Evolutionary conservation across 2,888 invertebrate genomes (phyloP).

Genomic region (Hypsopygia costalis): DNA sequence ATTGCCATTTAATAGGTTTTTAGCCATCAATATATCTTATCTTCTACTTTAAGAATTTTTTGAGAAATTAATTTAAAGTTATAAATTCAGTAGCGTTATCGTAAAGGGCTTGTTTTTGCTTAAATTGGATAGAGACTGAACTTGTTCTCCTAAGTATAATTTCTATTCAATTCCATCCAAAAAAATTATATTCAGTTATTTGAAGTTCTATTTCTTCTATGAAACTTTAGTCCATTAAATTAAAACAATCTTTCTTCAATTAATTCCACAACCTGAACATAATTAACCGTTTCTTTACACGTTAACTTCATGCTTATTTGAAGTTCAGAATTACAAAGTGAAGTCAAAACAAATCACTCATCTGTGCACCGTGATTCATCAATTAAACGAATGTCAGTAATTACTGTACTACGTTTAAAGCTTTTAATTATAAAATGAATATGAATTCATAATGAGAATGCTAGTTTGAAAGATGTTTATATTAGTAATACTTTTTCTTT

Average conservation of each 20-base stretch:
- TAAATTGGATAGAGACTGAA: no score
- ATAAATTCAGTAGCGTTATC: no score
- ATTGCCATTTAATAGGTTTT: no score
- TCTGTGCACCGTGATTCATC: conserved; percentile 49
- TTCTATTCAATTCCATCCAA: no score
- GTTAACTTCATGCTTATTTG: conserved; percentile 16
- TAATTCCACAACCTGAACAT: conserved; percentile 10
- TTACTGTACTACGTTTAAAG: conserved; percentile 43
- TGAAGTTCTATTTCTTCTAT: no score
- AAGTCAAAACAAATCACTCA: conserved; percentile 43
- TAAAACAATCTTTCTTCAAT: conserved; percentile 11
- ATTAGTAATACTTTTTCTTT: conserved; percentile 25
- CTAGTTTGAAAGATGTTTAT: conserved; percentile 32
- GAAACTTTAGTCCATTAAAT: no score
- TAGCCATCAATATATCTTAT: no score
- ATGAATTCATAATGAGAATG: conserved; percentile 47
- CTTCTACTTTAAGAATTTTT: no score
- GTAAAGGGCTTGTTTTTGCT: no score
- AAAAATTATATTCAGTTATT: no score
- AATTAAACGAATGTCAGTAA: conserved; percentile 56
- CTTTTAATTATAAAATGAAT: conserved; percentile 52
- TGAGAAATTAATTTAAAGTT: no score
- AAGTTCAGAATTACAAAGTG: conserved; percentile 14
- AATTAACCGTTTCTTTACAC: conserved; percentile 12
- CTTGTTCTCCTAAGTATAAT: no score